These are phyloP conservation scores for Lycocerus yunnanus DNA, from an alignment of 2,888 invertebrate species.

Conservation along the genomic window DNA sequence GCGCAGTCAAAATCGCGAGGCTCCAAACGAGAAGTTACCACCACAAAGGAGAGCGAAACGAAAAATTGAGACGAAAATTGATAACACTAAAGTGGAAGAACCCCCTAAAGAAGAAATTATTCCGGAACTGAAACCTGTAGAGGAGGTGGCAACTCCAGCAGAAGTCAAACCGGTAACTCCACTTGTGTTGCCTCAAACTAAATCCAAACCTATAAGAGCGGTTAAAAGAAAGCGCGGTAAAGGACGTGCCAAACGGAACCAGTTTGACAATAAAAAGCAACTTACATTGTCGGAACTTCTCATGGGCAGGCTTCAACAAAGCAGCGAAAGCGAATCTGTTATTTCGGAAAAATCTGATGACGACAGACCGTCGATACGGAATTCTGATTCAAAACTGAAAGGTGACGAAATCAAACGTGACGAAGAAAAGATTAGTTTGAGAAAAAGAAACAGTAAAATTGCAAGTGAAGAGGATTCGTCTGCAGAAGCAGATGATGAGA, in stretches of 20 bases:
- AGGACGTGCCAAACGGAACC: constrained; percentile 55
- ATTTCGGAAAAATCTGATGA: constrained; percentile 51
- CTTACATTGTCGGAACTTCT: constrained; percentile 54
- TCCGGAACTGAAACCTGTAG: constrained; percentile 11
- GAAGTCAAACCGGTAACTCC: constrained; percentile 12
- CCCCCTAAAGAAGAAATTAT: constrained; percentile 13
- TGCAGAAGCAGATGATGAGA: constrained; percentile 70
- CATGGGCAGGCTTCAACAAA: constrained; percentile 44
- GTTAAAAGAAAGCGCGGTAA: constrained; percentile 55
- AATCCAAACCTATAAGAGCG: constrained; percentile 18
- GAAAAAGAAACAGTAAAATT: constrained; percentile 50
- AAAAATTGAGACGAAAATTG: constrained; percentile 35
- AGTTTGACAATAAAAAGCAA: constrained; percentile 40
- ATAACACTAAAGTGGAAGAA: constrained; percentile 23
- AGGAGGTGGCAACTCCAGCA: constrained; percentile 2
- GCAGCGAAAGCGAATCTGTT: constrained; percentile 46
- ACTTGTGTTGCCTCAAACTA: constrained; percentile 30
- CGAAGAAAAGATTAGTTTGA: constrained; percentile 34
- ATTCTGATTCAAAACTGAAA: constrained; percentile 21
- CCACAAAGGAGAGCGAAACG: constrained; percentile 51
- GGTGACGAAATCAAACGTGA: constrained; percentile 22
- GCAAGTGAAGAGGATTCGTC: constrained; percentile 66
- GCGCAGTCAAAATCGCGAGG: constrained; percentile 33
- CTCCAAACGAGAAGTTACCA: constrained; percentile 52
- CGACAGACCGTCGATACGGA: constrained; percentile 37